These are phyloP conservation scores for Laothoe populi DNA, from an alignment of 2,888 invertebrate species.

Conservation along the genomic window DNA sequence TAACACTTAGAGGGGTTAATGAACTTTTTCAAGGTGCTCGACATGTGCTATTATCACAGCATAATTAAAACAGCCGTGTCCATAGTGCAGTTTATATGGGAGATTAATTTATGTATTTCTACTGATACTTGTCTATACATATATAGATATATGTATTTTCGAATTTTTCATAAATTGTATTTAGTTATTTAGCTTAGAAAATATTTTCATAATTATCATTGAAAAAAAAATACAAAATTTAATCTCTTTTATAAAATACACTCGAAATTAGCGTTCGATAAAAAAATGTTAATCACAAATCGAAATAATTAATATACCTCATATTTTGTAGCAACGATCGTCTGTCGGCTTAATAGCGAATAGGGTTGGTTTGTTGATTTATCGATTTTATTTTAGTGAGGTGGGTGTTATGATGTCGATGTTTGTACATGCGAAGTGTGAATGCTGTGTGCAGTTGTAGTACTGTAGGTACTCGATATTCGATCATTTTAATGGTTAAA, in stretches of 20 bases:
- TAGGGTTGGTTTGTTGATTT: slow-evolving; percentile 21
- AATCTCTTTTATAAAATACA: slow-evolving; percentile 4
- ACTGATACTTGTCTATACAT: neutral
- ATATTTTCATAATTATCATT: too few species aligned
- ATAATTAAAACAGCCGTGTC: slow-evolving; percentile 10
- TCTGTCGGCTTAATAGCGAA: slow-evolving; percentile 50
- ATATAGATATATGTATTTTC: neutral
- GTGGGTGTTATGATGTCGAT: neutral
- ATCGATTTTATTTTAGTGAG: slow-evolving; percentile 1
- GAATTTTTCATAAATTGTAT: neutral
- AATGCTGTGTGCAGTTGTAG: neutral
- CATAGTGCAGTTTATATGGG: neutral
- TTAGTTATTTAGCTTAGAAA: too few species aligned
- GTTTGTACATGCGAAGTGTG: neutral
- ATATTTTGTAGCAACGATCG: slow-evolving; percentile 72
- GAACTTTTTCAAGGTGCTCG: slow-evolving; percentile 5
- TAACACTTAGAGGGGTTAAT: neutral
- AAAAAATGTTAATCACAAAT: slow-evolving; percentile 46
- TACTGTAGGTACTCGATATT: neutral
- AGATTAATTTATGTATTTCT: neutral
- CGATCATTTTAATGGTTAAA: neutral
- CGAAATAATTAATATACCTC: slow-evolving; percentile 73
- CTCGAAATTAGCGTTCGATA: slow-evolving; percentile 50
- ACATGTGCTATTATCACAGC: slow-evolving; percentile 12
- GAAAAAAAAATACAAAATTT: neutral